A percentile compares a stretch with the other conserved stretches of the same genome.
Evolutionary conservation across 2,113 vertebrate genomes (phyloP).

Genomic region (Mesocricetus auratus): DNA sequence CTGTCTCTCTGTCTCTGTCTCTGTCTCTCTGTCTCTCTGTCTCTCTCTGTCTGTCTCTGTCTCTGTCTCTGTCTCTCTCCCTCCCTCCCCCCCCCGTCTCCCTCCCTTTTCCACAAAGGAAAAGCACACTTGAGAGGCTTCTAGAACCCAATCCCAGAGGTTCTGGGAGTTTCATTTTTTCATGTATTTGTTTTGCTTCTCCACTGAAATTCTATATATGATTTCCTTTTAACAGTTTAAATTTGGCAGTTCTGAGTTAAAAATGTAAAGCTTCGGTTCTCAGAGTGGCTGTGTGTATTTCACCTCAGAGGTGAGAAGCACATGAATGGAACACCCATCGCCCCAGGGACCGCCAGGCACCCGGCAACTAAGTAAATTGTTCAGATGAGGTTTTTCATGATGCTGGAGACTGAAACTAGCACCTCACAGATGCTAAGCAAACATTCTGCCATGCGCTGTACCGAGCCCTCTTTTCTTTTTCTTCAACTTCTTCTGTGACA

Average conservation of each 20-base stretch:
- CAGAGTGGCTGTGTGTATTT: constrained; percentile 31
- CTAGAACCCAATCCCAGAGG: neutral
- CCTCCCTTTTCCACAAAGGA: neutral
- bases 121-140: neutral
- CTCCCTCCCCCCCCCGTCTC: neutral
- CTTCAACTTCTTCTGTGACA: neutral
- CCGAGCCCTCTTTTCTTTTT: neutral
- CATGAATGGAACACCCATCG: neutral
- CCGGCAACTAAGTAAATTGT: neutral
- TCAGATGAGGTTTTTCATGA: neutral
- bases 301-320: neutral
- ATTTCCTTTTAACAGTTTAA: constrained; percentile 62
- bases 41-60: too few species aligned
- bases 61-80: neutral
- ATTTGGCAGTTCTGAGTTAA: constrained; percentile 51
- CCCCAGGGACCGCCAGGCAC: neutral
- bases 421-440: neutral
- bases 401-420: neutral
- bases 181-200: constrained; percentile 62
- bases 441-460: too few species aligned
- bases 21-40: neutral
- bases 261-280: constrained; percentile 18
- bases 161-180: neutral
- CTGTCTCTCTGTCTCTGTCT: neutral
- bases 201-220: constrained; percentile 55